Evolutionary conservation across 2,888 invertebrate genomes (phyloP).

Genomic region (Sarcophaga variegata): DNA sequence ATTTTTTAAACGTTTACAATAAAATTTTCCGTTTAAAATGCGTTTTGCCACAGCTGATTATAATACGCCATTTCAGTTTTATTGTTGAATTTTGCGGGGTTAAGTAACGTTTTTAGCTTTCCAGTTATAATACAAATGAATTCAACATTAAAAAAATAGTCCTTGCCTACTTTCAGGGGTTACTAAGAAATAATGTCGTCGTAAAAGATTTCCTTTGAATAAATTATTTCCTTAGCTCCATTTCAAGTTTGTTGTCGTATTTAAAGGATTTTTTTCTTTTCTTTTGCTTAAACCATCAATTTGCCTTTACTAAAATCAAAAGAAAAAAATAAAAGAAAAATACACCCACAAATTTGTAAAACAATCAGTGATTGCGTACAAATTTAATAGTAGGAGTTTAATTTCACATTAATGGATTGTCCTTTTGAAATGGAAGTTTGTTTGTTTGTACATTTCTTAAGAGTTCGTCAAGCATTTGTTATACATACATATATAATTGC

Average conservation of each 20-base stretch:
- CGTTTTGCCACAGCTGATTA: neutral
- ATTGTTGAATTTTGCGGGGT: neutral
- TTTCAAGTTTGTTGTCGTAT: constrained; percentile 9
- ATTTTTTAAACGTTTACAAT: neutral
- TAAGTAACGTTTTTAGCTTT: neutral
- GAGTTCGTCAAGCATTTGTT: constrained; percentile 42
- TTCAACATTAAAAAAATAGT: constrained; percentile 1
- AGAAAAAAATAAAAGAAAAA: neutral
- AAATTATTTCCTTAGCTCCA: constrained; percentile 30
- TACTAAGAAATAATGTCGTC: constrained; percentile 9
- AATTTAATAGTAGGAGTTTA: constrained; percentile 43
- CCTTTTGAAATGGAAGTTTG: constrained; percentile 8
- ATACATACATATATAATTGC: constrained; percentile 32
- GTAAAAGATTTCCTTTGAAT: constrained; percentile 31
- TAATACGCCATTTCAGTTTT: neutral
- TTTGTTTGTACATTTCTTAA: constrained; percentile 5
- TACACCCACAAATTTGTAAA: constrained; percentile 40
- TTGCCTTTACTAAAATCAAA: neutral
- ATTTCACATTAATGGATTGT: constrained; percentile 55
- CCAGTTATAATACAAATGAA: neutral
- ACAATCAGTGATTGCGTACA: constrained; percentile 56
- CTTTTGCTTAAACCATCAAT: constrained; percentile 27
- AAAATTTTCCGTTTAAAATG: neutral
- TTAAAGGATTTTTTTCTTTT: constrained; percentile 30
- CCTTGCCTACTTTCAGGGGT: constrained; percentile 35